These are phyloP conservation scores for Liodrosophila aerea DNA, from an alignment of 2,888 invertebrate genomes.

Conservation along the genomic window DNA sequence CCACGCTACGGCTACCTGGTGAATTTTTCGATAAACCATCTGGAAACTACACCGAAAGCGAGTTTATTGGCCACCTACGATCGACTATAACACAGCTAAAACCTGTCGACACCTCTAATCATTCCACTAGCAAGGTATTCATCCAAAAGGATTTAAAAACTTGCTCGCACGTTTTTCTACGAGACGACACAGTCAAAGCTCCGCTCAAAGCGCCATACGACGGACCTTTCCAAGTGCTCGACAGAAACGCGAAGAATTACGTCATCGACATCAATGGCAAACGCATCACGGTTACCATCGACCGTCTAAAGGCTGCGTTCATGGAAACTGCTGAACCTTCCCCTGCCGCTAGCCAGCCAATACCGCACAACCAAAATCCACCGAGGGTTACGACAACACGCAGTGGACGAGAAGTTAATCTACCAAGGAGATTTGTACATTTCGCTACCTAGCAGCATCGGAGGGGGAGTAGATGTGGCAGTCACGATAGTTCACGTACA, in stretches of 20 bases:
- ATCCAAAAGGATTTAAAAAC: background rate
- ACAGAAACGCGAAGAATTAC: background rate
- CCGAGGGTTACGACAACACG: no score
- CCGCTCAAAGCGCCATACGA: background rate
- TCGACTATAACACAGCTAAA: background rate
- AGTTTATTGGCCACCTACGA: background rate
- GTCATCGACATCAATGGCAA: background rate
- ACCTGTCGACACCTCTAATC: background rate
- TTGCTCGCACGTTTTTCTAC: background rate
- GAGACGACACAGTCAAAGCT: background rate
- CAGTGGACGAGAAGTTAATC: no score
- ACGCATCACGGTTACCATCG: constrained; percentile 40
- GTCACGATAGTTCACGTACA: background rate
- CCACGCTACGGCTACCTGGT: background rate
- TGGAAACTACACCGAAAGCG: background rate
- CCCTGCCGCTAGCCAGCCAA: no score
- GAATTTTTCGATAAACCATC: constrained; percentile 1
- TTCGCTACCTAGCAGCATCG: background rate
- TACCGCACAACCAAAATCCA: no score
- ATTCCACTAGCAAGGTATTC: background rate
- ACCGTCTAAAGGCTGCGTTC: background rate
- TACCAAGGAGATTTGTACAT: no score
- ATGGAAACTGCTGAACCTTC: no score
- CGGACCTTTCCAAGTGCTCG: background rate
- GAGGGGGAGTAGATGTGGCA: background rate